Evolutionary conservation across 2,888 invertebrate species (phyloP), one percentile per base, ranked within the genome.

Genomic region (Arge pagana): DNA sequence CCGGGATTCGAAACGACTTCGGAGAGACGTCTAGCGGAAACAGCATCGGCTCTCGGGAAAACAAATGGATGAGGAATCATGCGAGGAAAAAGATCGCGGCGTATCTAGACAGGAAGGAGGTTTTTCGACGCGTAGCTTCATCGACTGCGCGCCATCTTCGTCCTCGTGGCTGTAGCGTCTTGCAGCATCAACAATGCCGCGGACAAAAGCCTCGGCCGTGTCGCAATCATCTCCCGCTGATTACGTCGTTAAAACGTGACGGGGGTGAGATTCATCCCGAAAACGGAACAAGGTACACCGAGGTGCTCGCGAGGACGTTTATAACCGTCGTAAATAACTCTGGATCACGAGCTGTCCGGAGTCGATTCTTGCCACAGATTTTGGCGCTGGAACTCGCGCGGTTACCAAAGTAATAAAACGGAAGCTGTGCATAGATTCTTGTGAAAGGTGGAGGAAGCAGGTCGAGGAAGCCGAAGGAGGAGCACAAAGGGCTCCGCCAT

Each of bases 251-350:
- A 68, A 70, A 66, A 63, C 59, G 60, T 62, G n/a, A n/a, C 64
- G 28, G 39, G 48, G 40, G 11, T 28, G 21, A 26, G 30, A 36
- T 48, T n/a, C n/a, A n/a, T n/a, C n/a, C n/a, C n/a, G n/a, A n/a
- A 54, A 50, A 49, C n/a, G 42, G 31, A 31, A 28, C 41, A 49
- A 57, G 56, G 21, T n/a, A n/a, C n/a, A n/a, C n/a, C n/a, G n/a
- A 15, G 41, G 18, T 18, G 28, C 28, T 8, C 7, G 19, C 16
- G 15, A 31, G 60, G 68, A 71, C 70, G 59, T 71, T 72, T 72
- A 71, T 66, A 69, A 64, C 70, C 67, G 58, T 61, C 65, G 65
- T 73, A 73, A 73, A 73, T 70, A 69, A 67, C 62, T 57, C 52
- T 54, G 59, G 65, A 61, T 64, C 64, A 60, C 62, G 61, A 64